phyloP scores from a whole-genome alignment of 35 echinoderm and acorn worm species.

The Acanthaster planci region DNA sequence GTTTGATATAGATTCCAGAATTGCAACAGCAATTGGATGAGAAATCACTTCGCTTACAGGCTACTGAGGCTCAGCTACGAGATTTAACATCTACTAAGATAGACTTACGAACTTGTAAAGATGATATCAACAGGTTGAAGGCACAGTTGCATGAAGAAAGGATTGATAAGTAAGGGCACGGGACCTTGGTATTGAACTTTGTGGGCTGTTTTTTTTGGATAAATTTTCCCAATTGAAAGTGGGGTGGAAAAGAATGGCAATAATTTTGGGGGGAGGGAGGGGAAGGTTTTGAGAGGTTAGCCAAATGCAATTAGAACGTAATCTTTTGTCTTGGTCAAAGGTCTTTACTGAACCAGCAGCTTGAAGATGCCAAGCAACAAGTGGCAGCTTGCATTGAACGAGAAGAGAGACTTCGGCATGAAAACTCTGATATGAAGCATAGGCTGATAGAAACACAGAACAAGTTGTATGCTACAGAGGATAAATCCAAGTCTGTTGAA shows the following conservation, averaged over 20 bases:
- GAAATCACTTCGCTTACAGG: constrained; percentile 68
- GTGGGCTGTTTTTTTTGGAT: not conserved
- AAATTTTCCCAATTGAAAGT: no score
- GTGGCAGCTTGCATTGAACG: constrained; percentile 10
- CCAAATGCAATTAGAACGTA: no score
- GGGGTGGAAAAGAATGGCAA: no score
- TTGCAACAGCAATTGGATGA: constrained; percentile 82
- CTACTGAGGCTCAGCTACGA: constrained; percentile 65
- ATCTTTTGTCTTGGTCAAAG: not conserved
- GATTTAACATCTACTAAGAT: constrained; percentile 59
- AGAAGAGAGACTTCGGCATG: constrained; percentile 49
- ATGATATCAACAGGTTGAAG: constrained; percentile 76
- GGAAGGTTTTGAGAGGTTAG: no score
- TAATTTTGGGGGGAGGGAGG: no score
- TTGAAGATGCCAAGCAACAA: constrained; percentile 44
- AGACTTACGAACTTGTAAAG: constrained; percentile 62
- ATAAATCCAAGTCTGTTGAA: constrained; percentile 34
- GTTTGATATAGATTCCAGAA: constrained; percentile 67
- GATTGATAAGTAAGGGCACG: constrained; percentile 81
- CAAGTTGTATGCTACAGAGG: constrained; percentile 27
- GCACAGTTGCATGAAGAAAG: constrained; percentile 84
- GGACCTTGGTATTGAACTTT: not conserved
- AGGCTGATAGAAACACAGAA: constrained; percentile 30
- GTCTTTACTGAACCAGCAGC: constrained; percentile 17
- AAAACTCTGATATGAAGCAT: constrained; percentile 41